A percentile compares a stretch with the other conserved stretches of the same genome.
Conservation (phyloP, 2,888 invertebrate species). For the Pogonocherus hispidulus region DNA sequence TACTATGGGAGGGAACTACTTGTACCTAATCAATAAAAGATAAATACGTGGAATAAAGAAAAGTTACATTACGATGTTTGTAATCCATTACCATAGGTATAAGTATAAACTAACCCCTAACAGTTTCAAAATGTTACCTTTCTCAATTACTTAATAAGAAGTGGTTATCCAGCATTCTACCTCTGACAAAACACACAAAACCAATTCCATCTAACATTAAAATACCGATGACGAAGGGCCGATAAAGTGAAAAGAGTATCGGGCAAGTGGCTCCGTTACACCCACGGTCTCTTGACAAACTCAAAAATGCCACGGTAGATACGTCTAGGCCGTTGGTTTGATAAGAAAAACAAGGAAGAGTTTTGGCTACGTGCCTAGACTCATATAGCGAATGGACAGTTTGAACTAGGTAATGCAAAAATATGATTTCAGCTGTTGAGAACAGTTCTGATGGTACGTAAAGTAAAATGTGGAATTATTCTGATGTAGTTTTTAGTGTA, state of each 20-base stretch:
- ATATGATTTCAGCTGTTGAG: neutral
- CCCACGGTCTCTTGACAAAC: conserved; percentile 33
- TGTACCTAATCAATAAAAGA: no score
- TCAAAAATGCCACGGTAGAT: conserved; percentile 34
- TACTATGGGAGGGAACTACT: no score
- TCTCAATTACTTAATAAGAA: no score
- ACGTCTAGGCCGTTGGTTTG: conserved; percentile 21
- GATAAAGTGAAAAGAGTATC: conserved; percentile 13
- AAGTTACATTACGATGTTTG: no score
- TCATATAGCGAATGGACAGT: conserved; percentile 21
- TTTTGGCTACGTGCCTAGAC: conserved; percentile 42
- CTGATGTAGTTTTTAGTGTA: no score
- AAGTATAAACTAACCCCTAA: no score
- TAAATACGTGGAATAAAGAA: no score
- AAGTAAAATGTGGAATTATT: no score
- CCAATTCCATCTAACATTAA: neutral
- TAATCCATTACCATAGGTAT: no score
- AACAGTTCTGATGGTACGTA: conserved; percentile 1
- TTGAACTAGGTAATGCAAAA: conserved; percentile 3
- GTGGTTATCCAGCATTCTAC: no score
- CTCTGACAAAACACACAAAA: neutral
- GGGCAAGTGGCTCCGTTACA: neutral
- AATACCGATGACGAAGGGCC: conserved; percentile 4
- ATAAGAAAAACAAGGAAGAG: conserved; percentile 41
- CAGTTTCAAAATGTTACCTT: no score